Evolutionary conservation across 2,797 vertebrate species (phyloP).

Genomic region (Delichon dasypus): DNA sequence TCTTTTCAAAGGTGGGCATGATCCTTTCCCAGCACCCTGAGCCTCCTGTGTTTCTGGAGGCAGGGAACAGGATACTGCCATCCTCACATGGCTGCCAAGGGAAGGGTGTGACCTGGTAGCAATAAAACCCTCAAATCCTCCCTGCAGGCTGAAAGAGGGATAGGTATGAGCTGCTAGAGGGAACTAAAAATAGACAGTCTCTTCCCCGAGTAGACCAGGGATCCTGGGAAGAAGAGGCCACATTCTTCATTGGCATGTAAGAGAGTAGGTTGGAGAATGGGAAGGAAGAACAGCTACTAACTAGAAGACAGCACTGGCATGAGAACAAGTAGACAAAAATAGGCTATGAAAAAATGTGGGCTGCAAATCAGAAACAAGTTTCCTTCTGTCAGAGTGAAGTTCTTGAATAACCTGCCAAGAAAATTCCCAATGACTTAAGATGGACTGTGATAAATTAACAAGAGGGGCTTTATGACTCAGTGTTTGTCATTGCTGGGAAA

Average conservation of each 20-base stretch:
- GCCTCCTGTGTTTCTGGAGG: not conserved
- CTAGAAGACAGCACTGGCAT: constrained; percentile 38
- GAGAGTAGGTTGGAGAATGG: not conserved
- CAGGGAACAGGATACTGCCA: not conserved
- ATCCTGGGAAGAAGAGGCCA: not conserved
- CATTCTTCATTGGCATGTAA: not conserved
- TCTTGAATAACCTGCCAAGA: constrained; percentile 57
- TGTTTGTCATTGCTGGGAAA: constrained; percentile 22
- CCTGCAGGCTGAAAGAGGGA: not conserved
- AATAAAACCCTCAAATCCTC: not conserved
- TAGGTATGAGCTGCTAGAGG: not conserved
- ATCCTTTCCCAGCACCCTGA: not conserved
- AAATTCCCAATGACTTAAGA: constrained; percentile 41
- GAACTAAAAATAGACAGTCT: not conserved
- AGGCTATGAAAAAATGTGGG: constrained; percentile 55
- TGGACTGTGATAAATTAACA: constrained; percentile 54
- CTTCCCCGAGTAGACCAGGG: not conserved
- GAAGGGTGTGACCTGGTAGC: not conserved
- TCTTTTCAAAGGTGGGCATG: not conserved
- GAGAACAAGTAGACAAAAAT: constrained; percentile 60
- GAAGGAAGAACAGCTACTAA: constrained; percentile 47
- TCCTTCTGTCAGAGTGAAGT: constrained; percentile 43
- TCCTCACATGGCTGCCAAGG: not conserved
- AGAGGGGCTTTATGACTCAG: constrained; percentile 50
- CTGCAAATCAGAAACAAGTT: constrained; percentile 53